Conservation (phyloP, 1,140 invertebrate genomes). For the Zaprionus davidi region DNA sequence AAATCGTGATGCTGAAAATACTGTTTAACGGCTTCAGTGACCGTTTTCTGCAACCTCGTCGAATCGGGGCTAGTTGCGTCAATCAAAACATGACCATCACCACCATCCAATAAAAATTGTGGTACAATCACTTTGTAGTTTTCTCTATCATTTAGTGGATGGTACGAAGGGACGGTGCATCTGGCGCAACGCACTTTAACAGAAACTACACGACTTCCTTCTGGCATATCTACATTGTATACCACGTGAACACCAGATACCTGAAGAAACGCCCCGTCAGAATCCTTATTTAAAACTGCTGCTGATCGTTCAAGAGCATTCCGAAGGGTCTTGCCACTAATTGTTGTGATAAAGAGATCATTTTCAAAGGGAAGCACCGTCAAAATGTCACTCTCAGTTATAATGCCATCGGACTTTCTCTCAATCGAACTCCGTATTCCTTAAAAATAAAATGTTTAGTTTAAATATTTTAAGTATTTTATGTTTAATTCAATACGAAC, state of each 20-base stretch:
- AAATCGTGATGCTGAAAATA: constrained; percentile 66
- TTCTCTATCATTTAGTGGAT: constrained; percentile 76
- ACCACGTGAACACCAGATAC: constrained; percentile 86
- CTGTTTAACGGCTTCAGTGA: constrained; percentile 46
- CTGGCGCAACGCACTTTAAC: constrained; percentile 85
- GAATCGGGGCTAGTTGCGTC: constrained; percentile 16
- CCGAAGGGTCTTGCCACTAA: constrained; percentile 84
- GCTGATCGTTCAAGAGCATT: constrained; percentile 86
- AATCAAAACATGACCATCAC: constrained; percentile 56
- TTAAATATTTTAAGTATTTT: background rate
- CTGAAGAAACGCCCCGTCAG: constrained; percentile 87
- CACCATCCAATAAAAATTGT: constrained; percentile 59
- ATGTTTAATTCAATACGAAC: constrained; percentile 30
- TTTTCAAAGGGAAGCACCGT: constrained; percentile 87
- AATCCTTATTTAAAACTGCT: constrained; percentile 84
- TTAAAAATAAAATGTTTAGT: constrained; percentile 7
- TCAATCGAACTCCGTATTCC: constrained; percentile 76
- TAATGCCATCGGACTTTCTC: constrained; percentile 58
- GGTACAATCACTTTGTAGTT: constrained; percentile 85
- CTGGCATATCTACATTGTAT: constrained; percentile 85
- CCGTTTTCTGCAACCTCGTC: constrained; percentile 45
- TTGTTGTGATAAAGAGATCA: constrained; percentile 84
- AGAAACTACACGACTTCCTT: constrained; percentile 85
- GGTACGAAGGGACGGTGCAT: constrained; percentile 85
- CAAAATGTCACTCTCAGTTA: constrained; percentile 76